phyloP scores from a whole-genome alignment of 2,888 invertebrate species.

The Ormyrus rosae region DNA sequence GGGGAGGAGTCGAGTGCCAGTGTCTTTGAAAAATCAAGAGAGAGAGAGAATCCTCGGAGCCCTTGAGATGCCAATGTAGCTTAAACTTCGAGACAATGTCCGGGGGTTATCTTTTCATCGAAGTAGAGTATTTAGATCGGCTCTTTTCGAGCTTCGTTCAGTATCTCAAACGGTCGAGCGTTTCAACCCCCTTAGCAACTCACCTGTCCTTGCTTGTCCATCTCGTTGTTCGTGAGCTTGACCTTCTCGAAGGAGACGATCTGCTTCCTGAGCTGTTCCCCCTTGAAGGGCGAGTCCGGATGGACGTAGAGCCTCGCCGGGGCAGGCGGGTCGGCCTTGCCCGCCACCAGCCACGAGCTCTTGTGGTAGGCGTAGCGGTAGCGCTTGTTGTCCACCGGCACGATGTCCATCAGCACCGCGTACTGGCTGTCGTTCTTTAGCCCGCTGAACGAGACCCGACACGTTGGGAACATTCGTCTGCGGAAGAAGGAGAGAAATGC shows the following conservation, averaged over 20 bases:
- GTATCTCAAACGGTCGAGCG: too few relatives aligned
- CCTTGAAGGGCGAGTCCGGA: constrained; percentile 97
- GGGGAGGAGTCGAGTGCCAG: too few relatives aligned
- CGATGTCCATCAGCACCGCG: constrained; percentile 96
- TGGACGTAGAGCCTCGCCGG: constrained; percentile 95
- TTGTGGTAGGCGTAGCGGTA: constrained; percentile 99
- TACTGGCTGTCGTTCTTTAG: constrained; percentile 90
- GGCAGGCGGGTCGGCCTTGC: constrained; percentile 98
- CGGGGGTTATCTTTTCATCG: too few relatives aligned
- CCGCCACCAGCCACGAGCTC: constrained; percentile 98
- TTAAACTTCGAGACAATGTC: too few relatives aligned
- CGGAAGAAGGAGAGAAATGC: background rate
- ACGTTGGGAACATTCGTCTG: constrained; percentile 98
- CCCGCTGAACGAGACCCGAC: constrained; percentile 94
- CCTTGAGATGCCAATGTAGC: too few relatives aligned
- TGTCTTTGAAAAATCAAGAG: too few relatives aligned
- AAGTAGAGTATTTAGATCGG: too few relatives aligned
- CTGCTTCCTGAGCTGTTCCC: constrained; percentile 96
- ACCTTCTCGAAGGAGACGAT: constrained; percentile 99
- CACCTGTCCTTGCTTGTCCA: constrained; percentile 97
- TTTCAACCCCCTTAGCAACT: constrained; percentile 70
- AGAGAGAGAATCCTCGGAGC: too few relatives aligned
- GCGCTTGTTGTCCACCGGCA: constrained; percentile 96
- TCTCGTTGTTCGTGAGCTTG: constrained; percentile 98
- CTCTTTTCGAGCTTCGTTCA: too few relatives aligned